Evolutionary conservation across 2,113 vertebrate genomes (phyloP).

Genomic region (Aramus guarauna): DNA sequence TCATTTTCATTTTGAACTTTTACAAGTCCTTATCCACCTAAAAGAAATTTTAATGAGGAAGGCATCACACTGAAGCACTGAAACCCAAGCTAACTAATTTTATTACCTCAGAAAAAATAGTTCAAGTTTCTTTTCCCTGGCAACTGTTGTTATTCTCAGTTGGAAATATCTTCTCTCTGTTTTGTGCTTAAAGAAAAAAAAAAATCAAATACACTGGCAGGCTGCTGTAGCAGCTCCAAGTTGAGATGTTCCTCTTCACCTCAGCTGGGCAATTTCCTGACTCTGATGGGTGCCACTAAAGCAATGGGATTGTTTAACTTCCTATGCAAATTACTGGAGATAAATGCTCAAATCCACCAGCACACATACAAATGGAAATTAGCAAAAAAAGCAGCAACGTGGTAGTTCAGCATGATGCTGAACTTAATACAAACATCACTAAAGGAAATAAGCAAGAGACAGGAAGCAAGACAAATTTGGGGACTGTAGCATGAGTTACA

Average conservation of each 20-base stretch:
- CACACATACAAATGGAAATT: neutral
- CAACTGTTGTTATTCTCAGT: neutral
- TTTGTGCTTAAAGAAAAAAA: neutral
- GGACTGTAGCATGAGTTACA: neutral
- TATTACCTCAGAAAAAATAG: neutral
- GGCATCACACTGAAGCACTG: neutral
- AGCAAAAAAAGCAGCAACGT: neutral
- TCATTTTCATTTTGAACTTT: neutral
- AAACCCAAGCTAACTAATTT: neutral
- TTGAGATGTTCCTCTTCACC: neutral
- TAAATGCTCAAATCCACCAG: neutral
- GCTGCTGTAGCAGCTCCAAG: neutral
- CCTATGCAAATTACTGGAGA: neutral
- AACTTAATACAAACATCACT: neutral
- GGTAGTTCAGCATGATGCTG: neutral
- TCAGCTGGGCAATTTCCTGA: neutral
- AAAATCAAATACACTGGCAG: neutral
- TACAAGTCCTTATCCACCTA: neutral
- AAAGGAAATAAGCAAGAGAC: neutral
- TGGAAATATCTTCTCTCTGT: neutral
- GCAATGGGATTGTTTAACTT: neutral
- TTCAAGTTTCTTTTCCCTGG: neutral
- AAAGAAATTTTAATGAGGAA: neutral
- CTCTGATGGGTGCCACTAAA: neutral
- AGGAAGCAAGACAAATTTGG: neutral